Base-by-base conservation (phyloP, 2,888 invertebrate species). In the Dryobota labecula region DNA sequence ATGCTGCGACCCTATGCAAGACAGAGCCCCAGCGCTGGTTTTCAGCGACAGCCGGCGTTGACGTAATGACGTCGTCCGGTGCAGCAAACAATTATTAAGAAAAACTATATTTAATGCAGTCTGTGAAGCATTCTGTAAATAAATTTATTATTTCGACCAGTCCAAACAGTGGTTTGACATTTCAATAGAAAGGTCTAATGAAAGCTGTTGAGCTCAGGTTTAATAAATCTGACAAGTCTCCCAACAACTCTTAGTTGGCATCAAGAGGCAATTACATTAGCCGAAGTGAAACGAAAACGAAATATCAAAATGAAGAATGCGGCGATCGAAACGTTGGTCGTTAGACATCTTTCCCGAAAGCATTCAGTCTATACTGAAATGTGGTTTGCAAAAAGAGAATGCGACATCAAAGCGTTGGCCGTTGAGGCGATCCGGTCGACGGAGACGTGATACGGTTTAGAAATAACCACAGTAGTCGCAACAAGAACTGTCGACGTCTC, bases 381-480 rank as follows among this genome's bases (percentile, higher is more conserved):
- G 94, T 85, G 90, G 91, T 90, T 93, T 88, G 95, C 95, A 96
- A 96, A 95, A 95, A 95, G 95, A 95, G 92, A 92, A 94, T 91
- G 90, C 88, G 90, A 95, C 95, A 94, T 96, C 95, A 96, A 96
- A 95, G 95, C 92, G 90, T 90, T 82, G 84, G 85, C 76, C 75
- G 85, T 84, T 89, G 90, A 88, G 90, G 90, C 93, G 92, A 94
- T 92, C 91, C 91, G 92, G 92, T 90, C 88, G 88, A 85, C 89
- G 88, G 81, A 89, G 92, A 95, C 95, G 95, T 95, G 95, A 94
- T 91, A 89, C 88, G 94, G 88, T 93, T 95, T 94, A 91, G 94
- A 95, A 95, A 95, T 95, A 95, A 90, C 92, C 89, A 67, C 87
- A 82, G 86, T 82, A 83, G 85, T 87, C 80, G 87, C 86, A 85